Evolutionary conservation across 2,888 invertebrate species (phyloP).

Genomic region (Didymodactylos carnosus): DNA sequence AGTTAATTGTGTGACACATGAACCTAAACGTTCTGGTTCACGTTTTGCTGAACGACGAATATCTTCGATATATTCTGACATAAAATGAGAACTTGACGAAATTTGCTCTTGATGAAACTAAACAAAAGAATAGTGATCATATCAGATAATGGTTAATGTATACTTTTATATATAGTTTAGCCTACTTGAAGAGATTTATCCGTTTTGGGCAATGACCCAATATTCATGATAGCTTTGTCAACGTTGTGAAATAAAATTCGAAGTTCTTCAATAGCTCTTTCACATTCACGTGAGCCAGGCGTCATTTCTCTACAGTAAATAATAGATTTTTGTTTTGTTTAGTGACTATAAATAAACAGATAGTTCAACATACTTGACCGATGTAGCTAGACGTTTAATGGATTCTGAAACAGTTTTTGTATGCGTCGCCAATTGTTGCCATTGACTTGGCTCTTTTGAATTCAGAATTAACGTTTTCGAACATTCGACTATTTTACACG

Average conservation of each 20-base stretch:
- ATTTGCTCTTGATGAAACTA: background rate
- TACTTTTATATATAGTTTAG: background rate
- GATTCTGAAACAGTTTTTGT: slow-evolving; percentile 87
- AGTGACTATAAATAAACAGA: background rate
- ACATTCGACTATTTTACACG: slow-evolving; percentile 67
- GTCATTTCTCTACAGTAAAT: slow-evolving; percentile 54
- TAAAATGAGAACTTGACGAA: background rate
- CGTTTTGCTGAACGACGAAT: slow-evolving; percentile 62
- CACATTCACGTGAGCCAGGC: slow-evolving; percentile 83
- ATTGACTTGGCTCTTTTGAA: slow-evolving; percentile 72
- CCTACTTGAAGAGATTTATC: background rate
- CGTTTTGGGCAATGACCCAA: background rate
- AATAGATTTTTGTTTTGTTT: background rate
- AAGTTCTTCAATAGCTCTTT: slow-evolving; percentile 51
- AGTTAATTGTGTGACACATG: slow-evolving; percentile 38
- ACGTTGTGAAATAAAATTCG: background rate
- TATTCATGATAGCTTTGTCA: background rate
- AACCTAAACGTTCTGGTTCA: slow-evolving; percentile 79
- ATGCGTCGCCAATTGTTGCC: slow-evolving; percentile 78
- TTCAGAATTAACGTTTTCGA: slow-evolving; percentile 69
- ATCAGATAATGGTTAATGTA: background rate
- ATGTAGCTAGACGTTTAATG: slow-evolving; percentile 74
- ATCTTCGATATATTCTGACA: slow-evolving; percentile 60
- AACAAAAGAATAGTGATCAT: too few species aligned
- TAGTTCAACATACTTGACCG: slow-evolving; percentile 52